Percentiles rank a stretch among this genome's conserved stretches.
Conservation (phyloP, 1,140 invertebrate species). For the Pachyrhynchus sulphureomaculatus region DNA sequence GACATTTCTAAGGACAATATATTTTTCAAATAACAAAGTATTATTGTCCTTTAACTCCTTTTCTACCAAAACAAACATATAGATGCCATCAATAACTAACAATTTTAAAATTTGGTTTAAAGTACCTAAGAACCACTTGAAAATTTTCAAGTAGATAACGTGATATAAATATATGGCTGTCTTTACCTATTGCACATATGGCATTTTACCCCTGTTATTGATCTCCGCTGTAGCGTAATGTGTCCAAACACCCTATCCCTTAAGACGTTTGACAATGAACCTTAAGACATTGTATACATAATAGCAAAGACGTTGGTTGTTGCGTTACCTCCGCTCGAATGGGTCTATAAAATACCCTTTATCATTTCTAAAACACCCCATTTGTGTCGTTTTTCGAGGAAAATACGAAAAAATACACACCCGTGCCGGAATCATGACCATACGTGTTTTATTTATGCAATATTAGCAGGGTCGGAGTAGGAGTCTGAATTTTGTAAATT, state of each 20-base stretch:
- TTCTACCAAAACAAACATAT: too few species aligned
- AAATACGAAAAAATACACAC: constrained; percentile 6
- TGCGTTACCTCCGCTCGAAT: constrained; percentile 13
- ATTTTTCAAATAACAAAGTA: too few species aligned
- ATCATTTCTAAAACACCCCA: neutral
- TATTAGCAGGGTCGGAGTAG: neutral
- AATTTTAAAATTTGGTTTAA: neutral
- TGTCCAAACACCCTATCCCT: constrained; percentile 23
- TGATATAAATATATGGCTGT: constrained; percentile 23
- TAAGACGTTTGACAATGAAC: constrained; percentile 21
- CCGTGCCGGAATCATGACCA: neutral
- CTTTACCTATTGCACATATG: constrained; percentile 8
- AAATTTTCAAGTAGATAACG: constrained; percentile 15
- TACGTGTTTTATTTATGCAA: neutral
- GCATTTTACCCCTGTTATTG: constrained; percentile 15
- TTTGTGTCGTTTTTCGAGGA: constrained; percentile 10
- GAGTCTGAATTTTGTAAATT: too few species aligned
- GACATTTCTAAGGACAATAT: too few species aligned
- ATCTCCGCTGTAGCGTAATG: constrained; percentile 11
- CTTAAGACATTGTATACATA: constrained; percentile 24
- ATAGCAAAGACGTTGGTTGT: constrained; percentile 23
- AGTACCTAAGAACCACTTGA: constrained; percentile 2
- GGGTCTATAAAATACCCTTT: constrained; percentile 13
- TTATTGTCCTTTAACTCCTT: too few species aligned
- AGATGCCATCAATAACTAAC: neutral